Percentiles rank a stretch among this genome's conserved stretches.
phyloP scores from a whole-genome alignment of 1,140 invertebrate genomes.

The Neodiprion fabricii region DNA sequence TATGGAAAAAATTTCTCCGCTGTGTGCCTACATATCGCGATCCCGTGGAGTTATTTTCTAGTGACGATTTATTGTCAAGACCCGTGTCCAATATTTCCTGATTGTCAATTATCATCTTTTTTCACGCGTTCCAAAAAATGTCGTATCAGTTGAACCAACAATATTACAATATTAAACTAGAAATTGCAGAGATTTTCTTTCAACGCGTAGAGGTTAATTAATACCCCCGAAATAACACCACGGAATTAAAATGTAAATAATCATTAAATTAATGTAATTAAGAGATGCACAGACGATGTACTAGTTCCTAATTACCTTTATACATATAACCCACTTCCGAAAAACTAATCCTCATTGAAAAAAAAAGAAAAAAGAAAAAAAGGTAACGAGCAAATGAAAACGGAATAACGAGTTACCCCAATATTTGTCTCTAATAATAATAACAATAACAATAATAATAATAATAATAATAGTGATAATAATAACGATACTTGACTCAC shows the following conservation, averaged over 20 bases:
- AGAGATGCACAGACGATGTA: conserved; percentile 5
- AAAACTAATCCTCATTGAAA: not conserved
- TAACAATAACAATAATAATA: too few species aligned
- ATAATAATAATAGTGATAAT: too few species aligned
- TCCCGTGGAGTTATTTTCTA: not conserved
- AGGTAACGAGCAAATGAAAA: not conserved
- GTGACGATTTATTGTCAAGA: not conserved
- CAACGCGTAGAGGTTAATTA: not conserved
- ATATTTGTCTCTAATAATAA: not conserved
- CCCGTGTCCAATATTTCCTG: not conserved
- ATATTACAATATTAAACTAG: not conserved
- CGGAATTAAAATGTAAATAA: conserved; percentile 3
- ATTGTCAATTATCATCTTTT: not conserved
- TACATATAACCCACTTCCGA: not conserved
- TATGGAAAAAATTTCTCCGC: not conserved
- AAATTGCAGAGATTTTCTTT: not conserved
- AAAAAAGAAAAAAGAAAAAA: not conserved
- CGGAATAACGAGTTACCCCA: too few species aligned
- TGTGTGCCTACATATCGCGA: conserved; percentile 4
- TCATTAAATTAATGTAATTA: conserved; percentile 7
- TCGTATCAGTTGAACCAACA: too few species aligned
- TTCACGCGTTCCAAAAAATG: too few species aligned
- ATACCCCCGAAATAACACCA: not conserved
- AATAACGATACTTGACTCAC: too few species aligned
- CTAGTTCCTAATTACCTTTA: not conserved